phyloP scores from a whole-genome alignment of 2,797 vertebrate genomes.

The Babyrousa celebensis region DNA sequence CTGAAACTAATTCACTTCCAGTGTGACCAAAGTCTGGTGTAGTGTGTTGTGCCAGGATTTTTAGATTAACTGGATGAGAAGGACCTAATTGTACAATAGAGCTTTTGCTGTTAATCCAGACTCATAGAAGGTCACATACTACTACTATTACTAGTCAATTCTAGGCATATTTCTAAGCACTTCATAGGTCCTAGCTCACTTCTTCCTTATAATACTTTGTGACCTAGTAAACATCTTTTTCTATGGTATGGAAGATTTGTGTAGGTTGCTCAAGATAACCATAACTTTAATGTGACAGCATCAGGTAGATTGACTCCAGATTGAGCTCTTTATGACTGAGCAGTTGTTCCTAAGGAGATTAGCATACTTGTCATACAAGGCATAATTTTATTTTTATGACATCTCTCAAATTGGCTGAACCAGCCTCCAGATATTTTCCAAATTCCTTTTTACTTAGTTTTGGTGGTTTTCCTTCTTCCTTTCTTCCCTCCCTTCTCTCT shows the following conservation, averaged over 20 bases:
- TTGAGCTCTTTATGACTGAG: not conserved
- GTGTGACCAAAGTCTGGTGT: not conserved
- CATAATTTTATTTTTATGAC: not conserved
- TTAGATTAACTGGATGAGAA: not conserved
- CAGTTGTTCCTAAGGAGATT: not conserved
- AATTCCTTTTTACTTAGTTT: not conserved
- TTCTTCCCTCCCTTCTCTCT: not conserved
- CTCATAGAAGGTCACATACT: not conserved
- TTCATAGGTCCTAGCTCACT: not conserved
- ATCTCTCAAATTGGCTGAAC: not conserved
- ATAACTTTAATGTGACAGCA: too few relatives aligned
- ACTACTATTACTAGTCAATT: not conserved
- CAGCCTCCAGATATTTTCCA: not conserved
- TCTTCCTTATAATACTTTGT: not conserved
- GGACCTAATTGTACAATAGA: not conserved
- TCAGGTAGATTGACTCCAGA: not conserved
- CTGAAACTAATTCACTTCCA: not conserved
- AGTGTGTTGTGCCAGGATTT: not conserved
- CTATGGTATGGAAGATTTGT: not conserved
- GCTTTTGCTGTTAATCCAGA: not conserved
- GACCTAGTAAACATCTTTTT: not conserved
- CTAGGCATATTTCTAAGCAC: not conserved
- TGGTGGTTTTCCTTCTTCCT: not conserved
- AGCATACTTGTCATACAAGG: not conserved
- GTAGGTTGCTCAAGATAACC: not conserved